Percentiles rank a stretch among this genome's conserved stretches.
phyloP scores from a whole-genome alignment of 2,797 vertebrate genomes.

The Vireo griseus region DNA sequence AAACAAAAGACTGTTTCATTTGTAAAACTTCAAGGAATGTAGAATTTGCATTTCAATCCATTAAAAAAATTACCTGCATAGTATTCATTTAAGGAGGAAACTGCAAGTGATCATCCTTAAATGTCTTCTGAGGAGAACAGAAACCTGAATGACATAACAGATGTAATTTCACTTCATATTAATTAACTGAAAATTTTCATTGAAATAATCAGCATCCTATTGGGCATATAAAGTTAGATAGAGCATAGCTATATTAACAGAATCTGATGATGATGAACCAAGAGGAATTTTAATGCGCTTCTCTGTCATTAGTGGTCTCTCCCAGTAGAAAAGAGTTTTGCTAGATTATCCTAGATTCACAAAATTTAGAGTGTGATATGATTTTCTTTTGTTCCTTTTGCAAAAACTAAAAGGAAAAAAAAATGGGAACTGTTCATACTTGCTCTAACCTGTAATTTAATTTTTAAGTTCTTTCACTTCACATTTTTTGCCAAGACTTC shows the following conservation, averaged over 20 bases:
- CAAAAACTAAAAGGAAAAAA: background rate
- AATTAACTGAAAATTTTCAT: background rate
- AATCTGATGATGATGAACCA: background rate
- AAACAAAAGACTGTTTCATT: background rate
- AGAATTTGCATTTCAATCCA: background rate
- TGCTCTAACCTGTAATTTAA: background rate
- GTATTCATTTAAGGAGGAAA: background rate
- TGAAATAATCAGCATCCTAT: slow-evolving; percentile 2
- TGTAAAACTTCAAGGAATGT: background rate
- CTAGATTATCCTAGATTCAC: background rate
- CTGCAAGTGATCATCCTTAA: background rate
- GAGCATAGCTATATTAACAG: background rate
- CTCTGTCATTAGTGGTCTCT: background rate
- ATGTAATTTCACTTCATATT: background rate
- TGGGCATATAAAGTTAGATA: background rate
- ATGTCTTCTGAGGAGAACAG: background rate
- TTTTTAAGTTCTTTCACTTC: background rate
- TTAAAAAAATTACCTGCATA: background rate
- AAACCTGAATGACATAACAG: background rate
- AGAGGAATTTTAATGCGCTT: background rate
- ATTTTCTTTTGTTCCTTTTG: background rate
- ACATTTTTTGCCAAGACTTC: background rate
- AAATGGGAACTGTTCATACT: background rate
- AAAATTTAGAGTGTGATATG: background rate
- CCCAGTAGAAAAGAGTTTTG: background rate